A percentile compares a stretch with the other conserved stretches of the same genome.
phyloP scores from a whole-genome alignment of 2,888 invertebrate species.

The Exephanes ischioxanthus region DNA sequence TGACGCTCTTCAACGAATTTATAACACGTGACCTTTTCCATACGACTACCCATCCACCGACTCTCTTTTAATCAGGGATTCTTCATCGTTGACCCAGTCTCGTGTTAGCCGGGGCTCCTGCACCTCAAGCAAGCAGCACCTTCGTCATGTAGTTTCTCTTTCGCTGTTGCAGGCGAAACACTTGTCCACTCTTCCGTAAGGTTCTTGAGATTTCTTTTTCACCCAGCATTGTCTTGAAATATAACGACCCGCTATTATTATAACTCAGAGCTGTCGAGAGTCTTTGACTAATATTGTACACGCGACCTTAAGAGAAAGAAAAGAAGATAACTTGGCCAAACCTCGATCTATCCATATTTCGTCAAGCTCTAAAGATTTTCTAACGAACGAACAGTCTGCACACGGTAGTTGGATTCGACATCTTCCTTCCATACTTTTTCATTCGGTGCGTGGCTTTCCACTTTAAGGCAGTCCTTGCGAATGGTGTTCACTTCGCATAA shows the following conservation, averaged over 20 bases:
- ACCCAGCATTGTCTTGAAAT: slow-evolving; percentile 26
- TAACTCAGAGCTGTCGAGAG: background rate
- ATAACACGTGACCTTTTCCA: slow-evolving; percentile 69
- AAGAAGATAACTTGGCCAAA: background rate
- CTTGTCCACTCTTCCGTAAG: slow-evolving; percentile 54
- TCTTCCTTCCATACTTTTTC: background rate
- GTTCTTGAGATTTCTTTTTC: slow-evolving; percentile 39
- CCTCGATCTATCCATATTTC: background rate
- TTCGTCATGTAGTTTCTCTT: slow-evolving; percentile 65
- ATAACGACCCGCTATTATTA: slow-evolving; percentile 41
- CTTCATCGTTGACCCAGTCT: slow-evolving; percentile 73
- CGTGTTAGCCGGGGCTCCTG: slow-evolving; percentile 62
- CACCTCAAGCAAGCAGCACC: slow-evolving; percentile 15
- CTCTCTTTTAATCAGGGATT: slow-evolving; percentile 75
- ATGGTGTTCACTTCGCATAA: no score
- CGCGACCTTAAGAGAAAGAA: background rate
- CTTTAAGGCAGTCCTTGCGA: background rate
- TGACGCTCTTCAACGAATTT: slow-evolving; percentile 56
- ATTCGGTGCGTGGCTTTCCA: background rate
- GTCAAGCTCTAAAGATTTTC: background rate
- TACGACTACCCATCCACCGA: slow-evolving; percentile 63
- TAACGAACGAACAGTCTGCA: background rate
- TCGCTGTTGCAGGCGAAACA: slow-evolving; percentile 57
- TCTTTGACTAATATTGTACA: slow-evolving; percentile 9
- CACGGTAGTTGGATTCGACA: background rate